phyloP scores from a whole-genome alignment of 1,140 invertebrate species.

The Ylistrum balloti region DNA sequence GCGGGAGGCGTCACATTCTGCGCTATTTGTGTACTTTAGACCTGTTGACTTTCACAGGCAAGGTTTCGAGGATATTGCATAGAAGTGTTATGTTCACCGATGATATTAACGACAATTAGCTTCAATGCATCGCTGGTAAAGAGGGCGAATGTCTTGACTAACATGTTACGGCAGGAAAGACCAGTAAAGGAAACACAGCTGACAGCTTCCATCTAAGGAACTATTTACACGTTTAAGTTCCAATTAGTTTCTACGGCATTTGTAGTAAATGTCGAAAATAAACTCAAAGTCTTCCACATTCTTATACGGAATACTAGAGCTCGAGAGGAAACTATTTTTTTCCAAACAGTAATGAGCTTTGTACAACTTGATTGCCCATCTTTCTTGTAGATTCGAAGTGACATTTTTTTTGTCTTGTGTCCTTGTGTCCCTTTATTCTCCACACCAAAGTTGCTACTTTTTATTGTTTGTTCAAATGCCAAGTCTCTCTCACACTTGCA shows the following conservation, averaged over 20 bases:
- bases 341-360: not conserved
- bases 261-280: conserved; percentile 8
- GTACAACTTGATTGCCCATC: not conserved
- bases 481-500: not conserved
- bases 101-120: not conserved
- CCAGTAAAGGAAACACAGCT: not conserved
- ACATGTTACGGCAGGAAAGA: not conserved
- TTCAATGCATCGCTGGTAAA: not conserved
- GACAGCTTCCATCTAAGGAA: not conserved
- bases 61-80: not conserved
- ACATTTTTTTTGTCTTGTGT: not conserved
- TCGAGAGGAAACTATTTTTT: not conserved
- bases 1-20: not conserved
- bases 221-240: conserved; percentile 1
- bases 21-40: not conserved
- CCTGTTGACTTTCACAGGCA: not conserved
- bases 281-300: not conserved
- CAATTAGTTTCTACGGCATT: not conserved
- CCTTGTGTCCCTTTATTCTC: not conserved
- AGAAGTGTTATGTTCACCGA: not conserved
- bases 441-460: not conserved
- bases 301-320: not conserved
- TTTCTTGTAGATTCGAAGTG: not conserved
- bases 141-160: not conserved
- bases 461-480: conserved; percentile 17